Percentiles rank a stretch among this genome's conserved stretches.
Conservation (phyloP, 2,888 invertebrate species). For the Drosophila paucipuncta region DNA sequence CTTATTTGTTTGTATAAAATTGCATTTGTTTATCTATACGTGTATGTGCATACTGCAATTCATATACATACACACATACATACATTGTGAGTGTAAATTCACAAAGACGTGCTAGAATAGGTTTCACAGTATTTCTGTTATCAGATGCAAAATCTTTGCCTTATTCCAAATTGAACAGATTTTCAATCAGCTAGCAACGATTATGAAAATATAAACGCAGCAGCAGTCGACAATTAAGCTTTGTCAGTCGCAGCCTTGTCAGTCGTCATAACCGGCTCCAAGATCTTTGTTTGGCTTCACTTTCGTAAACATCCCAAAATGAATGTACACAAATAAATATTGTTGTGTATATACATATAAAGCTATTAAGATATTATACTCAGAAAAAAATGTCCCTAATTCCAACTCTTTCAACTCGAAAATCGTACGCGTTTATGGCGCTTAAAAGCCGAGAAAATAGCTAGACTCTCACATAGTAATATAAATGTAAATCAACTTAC, state of each 20-base stretch:
- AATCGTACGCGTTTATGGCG: too few species aligned
- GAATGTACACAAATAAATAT: constrained; percentile 3
- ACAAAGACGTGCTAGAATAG: constrained; percentile 7
- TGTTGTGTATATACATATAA: neutral
- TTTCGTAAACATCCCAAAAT: constrained; percentile 24
- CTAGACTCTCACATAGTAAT: neutral
- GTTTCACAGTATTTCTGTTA: constrained; percentile 1
- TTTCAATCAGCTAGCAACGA: constrained; percentile 12
- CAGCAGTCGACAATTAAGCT: neutral
- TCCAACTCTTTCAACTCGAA: neutral
- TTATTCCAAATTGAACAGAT: neutral
- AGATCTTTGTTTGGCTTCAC: constrained; percentile 7
- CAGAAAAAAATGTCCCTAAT: neutral
- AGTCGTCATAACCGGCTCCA: constrained; percentile 21
- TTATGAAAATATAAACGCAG: neutral
- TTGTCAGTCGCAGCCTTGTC: constrained; percentile 8
- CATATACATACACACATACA: neutral
- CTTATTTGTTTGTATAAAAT: neutral
- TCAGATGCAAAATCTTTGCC: neutral
- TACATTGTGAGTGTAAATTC: neutral
- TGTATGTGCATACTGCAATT: neutral
- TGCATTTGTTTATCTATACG: constrained; percentile 1
- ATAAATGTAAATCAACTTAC: neutral
- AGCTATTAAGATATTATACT: neutral
- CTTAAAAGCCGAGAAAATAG: neutral